Percentiles rank a stretch among this genome's conserved stretches.
Conservation (phyloP, 2,113 vertebrate species). For the Planiliza haematocheilus region DNA sequence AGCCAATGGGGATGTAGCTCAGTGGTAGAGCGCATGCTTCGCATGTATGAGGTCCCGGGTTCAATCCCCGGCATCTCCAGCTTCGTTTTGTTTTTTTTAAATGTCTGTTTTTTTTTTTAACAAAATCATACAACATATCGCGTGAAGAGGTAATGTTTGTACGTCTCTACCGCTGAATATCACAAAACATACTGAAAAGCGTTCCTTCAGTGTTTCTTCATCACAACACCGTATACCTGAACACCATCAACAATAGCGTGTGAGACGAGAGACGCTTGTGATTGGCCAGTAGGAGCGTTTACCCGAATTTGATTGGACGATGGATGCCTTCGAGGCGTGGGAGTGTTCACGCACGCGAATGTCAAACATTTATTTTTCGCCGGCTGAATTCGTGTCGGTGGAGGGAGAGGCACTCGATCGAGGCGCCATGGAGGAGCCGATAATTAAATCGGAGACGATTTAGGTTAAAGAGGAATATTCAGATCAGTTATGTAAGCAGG, state of each 20-base stretch:
- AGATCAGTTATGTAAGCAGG: constrained; percentile 47
- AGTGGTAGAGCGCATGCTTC: constrained; percentile 82
- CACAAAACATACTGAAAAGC: too few relatives aligned
- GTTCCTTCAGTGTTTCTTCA: too few relatives aligned
- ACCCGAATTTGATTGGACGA: constrained; percentile 50
- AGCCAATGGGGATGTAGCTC: constrained; percentile 83
- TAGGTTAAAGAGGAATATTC: constrained; percentile 18
- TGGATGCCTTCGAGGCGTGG: constrained; percentile 19
- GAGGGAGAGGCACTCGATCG: not conserved
- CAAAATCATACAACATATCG: too few relatives aligned
- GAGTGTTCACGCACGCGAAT: constrained; percentile 24
- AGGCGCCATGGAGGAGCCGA: constrained; percentile 3
- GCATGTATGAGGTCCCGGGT: constrained; percentile 81
- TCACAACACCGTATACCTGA: too few relatives aligned
- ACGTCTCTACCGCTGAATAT: too few relatives aligned
- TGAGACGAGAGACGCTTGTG: not conserved
- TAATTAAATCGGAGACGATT: not conserved
- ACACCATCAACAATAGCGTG: too few relatives aligned
- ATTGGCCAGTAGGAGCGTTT: constrained; percentile 40
- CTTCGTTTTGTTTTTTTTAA: too few relatives aligned
- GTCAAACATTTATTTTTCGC: constrained; percentile 47
- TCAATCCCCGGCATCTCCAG: constrained; percentile 79
- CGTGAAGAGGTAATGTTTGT: too few relatives aligned
- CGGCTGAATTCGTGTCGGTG: constrained; percentile 21
- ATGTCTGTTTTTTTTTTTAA: too few relatives aligned